Conservation (phyloP, 2,888 invertebrate genomes). For the Eupsilia transversa region DNA sequence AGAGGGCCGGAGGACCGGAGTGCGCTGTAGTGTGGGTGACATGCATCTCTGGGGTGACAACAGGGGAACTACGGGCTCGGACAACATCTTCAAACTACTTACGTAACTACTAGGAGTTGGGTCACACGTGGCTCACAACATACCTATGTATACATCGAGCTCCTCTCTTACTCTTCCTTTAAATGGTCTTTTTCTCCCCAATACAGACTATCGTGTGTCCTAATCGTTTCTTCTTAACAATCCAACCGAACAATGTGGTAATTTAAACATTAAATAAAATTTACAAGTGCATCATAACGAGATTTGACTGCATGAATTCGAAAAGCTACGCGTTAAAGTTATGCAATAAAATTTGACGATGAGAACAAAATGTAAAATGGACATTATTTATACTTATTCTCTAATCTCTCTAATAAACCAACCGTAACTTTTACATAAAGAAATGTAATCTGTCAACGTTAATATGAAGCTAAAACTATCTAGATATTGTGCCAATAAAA, state of each 20-base stretch:
- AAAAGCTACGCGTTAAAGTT: slow-evolving; percentile 73
- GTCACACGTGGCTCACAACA: slow-evolving; percentile 66
- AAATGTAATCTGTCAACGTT: slow-evolving; percentile 73
- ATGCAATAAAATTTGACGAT: slow-evolving; percentile 67
- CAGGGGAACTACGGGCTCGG: slow-evolving; percentile 79
- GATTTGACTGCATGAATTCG: slow-evolving; percentile 91
- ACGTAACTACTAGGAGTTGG: slow-evolving; percentile 74
- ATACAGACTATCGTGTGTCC: slow-evolving; percentile 62
- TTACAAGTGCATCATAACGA: slow-evolving; percentile 91
- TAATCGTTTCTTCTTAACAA: slow-evolving; percentile 43
- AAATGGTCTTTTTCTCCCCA: slow-evolving; percentile 86
- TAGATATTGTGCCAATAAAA: slow-evolving; percentile 86
- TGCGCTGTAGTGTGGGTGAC: slow-evolving; percentile 75
- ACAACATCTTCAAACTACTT: slow-evolving; percentile 86
- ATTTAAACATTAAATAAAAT: slow-evolving; percentile 47
- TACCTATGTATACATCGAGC: slow-evolving; percentile 70
- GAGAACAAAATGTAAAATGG: slow-evolving; percentile 64
- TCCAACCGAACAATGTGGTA: slow-evolving; percentile 28
- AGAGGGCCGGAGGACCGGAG: slow-evolving; percentile 62
- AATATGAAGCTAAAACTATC: slow-evolving; percentile 80
- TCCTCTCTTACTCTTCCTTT: slow-evolving; percentile 59
- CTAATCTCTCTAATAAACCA: slow-evolving; percentile 67
- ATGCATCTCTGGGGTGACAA: slow-evolving; percentile 76
- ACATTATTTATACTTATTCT: slow-evolving; percentile 64
- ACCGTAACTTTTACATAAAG: slow-evolving; percentile 66